Base-by-base conservation (phyloP, 2,113 vertebrate genomes). In the Ardeotis arabs region DNA sequence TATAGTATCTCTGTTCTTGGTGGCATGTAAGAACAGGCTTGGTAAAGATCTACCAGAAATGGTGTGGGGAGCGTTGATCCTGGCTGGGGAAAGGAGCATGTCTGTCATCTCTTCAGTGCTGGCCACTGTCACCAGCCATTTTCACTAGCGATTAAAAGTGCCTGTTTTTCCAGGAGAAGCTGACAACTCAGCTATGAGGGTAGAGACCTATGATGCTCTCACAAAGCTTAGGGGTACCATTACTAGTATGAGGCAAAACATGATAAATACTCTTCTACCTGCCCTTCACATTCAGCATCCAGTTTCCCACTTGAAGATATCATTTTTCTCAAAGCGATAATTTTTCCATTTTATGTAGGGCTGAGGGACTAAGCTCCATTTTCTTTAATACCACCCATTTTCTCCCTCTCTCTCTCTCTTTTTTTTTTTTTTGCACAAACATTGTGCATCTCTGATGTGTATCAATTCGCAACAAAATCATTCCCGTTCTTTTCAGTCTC, bases 391-490 rank as follows among this genome's bases (percentile, higher is more conserved):
- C 16, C 22, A 49, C 12, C 37, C 14, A 17, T 66, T 13, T 10
- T 3, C 13, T 24, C 13, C 10, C 4, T 4, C 7, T 1, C 6
- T 2, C 6, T 2, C 1, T 17, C 8, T 13, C 4, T 19, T 5
- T 19, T 24, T 28, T 39, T 68, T 15, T 68, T 45, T 76, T 35
- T 19, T 12, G 16, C 18, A 29, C 12, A 31, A 76, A 56, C 20
- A 35, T 3, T 19, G 33, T 60, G 21, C 29, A 73, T 73, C 68
- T 95, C 84, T 85, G 58, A 73, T 85, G 50, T 37, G 4, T 27
- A 90, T 28, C 49, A 60, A 49, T 53, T 64, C 55, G 47, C 17
- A 75, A 63, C 17, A 72, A 84, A 92, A 92, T 39, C 5, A 86
- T 39, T 88, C 31, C 33, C 60, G 24, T 84, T 91, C 76, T 89